These are phyloP conservation scores for Diploscapter pachys DNA, from an alignment of 1,140 invertebrate species.

Conservation along the genomic window DNA sequence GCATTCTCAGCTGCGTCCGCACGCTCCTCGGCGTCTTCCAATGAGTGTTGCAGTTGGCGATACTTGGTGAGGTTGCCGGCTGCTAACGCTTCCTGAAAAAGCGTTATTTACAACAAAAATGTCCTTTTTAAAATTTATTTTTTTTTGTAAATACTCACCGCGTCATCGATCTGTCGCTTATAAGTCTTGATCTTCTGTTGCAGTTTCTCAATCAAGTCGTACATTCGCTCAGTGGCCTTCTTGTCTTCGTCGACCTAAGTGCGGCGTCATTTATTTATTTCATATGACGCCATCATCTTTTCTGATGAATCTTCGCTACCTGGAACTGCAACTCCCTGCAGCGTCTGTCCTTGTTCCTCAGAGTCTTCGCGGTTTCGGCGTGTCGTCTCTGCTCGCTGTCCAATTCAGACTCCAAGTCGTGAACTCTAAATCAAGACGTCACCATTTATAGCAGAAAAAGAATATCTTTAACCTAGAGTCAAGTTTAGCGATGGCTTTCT, in stretches of 20 bases:
- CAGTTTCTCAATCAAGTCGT: slow-evolving; percentile 95
- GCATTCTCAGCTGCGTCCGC: too few species aligned
- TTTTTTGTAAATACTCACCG: slow-evolving; percentile 64
- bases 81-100: slow-evolving; percentile 81
- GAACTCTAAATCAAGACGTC: slow-evolving; percentile 21
- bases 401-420: slow-evolving; percentile 63
- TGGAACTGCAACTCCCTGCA: slow-evolving; percentile 56
- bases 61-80: slow-evolving; percentile 97
- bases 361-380: slow-evolving; percentile 63
- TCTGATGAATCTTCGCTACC: slow-evolving; percentile 14
- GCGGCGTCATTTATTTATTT: too few species aligned
- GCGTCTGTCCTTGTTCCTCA: slow-evolving; percentile 63
- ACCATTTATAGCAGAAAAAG: too few species aligned
- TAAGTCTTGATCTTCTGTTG: slow-evolving; percentile 99
- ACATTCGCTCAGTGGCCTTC: slow-evolving; percentile 56
- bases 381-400: slow-evolving; percentile 63
- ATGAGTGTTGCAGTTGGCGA: slow-evolving; percentile 96
- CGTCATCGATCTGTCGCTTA: slow-evolving; percentile 98
- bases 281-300: too few species aligned
- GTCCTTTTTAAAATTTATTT: background rate
- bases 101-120: background rate
- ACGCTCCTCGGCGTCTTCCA: slow-evolving; percentile 92
- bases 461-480: slow-evolving; percentile 25
- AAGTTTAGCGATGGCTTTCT: slow-evolving; percentile 65
- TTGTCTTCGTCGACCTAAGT: slow-evolving; percentile 58